Base-by-base conservation (phyloP, 2,113 vertebrate genomes). In the Monarcha castaneiventris region DNA sequence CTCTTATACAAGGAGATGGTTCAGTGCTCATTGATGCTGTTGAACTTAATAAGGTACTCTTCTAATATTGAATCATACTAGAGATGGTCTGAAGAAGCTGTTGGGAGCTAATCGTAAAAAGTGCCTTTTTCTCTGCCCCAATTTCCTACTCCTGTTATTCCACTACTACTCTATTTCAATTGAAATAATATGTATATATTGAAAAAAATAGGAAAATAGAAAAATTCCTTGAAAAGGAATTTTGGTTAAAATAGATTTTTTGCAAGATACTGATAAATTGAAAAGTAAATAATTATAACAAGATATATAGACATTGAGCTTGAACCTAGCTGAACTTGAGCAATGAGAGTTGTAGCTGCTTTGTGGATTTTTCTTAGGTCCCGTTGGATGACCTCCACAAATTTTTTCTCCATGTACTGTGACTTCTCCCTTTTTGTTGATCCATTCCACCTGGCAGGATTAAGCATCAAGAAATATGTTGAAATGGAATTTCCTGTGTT, bases 401-500 rank as follows among this genome's bases (percentile, higher is more conserved):
- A 78, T 95, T 94, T 94, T 87, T 95, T 87, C 55, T 29, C 76
- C 39, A 33, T 79, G 67, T 85, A 51, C 58, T 94, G 32, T 41
- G 46, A 78, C 74, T 91, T 95, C 58, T 96, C 81, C 54, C 78
- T 90, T 69, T 95, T 71, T 93, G 81, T 85, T 96, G 94, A 96
- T 89, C 94, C 82, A 48, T 93, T 96, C 89, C 94, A 96, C 95
- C 91, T 96, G 95, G 87, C 78, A 79, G 87, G 91, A 93, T 94
- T 95, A 94, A 88, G 75, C 72, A 93, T 93, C 87, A 90, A 96
- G 94, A 95, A 89, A 63, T 94, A 93, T 74, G 67, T 21, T 93
- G 91, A 79, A 94, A 87, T 87, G 91, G 95, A 93, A 96, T 96
- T 96, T 96, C 95, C 94, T 96, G 91, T 93, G 75, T 79, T 94